phyloP scores from a whole-genome alignment of 2,888 invertebrate species.

The Catocala sponsa region DNA sequence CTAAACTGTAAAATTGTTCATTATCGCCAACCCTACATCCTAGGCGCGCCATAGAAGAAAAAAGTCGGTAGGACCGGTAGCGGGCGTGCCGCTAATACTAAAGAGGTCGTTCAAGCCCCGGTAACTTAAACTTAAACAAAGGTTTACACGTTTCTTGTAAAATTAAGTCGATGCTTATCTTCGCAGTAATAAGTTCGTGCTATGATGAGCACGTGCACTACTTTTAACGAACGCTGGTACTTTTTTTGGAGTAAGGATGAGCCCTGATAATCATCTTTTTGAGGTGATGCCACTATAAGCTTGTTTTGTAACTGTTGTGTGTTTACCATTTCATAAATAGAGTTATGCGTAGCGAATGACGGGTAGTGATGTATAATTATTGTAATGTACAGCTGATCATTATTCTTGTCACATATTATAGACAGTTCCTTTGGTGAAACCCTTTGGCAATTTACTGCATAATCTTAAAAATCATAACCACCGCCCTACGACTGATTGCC shows the following conservation, averaged over 20 bases:
- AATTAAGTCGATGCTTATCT: conserved; percentile 84
- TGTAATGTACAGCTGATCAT: too few species aligned
- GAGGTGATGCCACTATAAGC: conserved; percentile 32
- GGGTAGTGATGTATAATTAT: too few species aligned
- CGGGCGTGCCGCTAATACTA: conserved; percentile 83
- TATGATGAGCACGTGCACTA: conserved; percentile 80
- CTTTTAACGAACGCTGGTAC: conserved; percentile 71
- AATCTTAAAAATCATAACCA: too few species aligned
- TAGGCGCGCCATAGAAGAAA: conserved; percentile 61
- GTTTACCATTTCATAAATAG: not conserved
- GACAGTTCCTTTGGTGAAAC: too few species aligned
- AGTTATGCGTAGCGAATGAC: too few species aligned
- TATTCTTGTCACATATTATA: too few species aligned
- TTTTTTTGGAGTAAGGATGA: conserved; percentile 51
- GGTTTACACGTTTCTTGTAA: conserved; percentile 81
- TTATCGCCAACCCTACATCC: conserved; percentile 36
- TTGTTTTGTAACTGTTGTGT: conserved; percentile 9
- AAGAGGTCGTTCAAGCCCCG: conserved; percentile 69
- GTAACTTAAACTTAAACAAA: conserved; percentile 69
- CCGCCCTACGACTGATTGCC: too few species aligned
- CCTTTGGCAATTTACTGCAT: too few species aligned
- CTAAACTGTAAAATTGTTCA: not conserved
- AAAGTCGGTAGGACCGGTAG: conserved; percentile 80
- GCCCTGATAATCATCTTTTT: conserved; percentile 41
- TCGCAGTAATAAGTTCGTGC: conserved; percentile 74